A percentile compares a stretch with the other conserved stretches of the same genome.
phyloP scores from a whole-genome alignment of 2,113 vertebrate genomes.

The Thomomys bottae region DNA sequence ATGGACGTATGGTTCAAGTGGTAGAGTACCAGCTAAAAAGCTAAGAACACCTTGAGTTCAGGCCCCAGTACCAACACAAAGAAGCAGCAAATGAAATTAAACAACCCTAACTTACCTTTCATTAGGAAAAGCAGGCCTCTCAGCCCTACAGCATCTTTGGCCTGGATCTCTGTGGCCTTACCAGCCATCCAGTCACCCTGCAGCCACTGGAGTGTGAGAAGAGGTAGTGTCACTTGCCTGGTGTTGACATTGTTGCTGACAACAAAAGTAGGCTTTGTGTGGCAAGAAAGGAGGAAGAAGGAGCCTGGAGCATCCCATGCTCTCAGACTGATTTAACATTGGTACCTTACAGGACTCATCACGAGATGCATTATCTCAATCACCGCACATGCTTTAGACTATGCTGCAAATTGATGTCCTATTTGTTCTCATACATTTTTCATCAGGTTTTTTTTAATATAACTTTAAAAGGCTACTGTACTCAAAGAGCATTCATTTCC shows the following conservation, averaged over 20 bases:
- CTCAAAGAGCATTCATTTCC: constrained; percentile 70
- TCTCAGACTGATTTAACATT: background rate
- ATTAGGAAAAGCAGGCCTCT: background rate
- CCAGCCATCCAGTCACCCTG: accelerated
- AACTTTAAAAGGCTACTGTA: constrained; percentile 60
- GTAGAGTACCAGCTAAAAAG: background rate
- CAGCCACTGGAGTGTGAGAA: background rate
- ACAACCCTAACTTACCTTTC: background rate
- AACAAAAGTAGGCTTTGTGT: background rate
- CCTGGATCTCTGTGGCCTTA: background rate
- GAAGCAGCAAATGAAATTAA: too few species aligned
- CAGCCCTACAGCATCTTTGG: background rate
- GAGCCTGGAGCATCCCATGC: background rate
- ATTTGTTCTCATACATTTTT: constrained; percentile 52
- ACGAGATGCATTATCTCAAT: background rate
- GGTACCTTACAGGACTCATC: background rate
- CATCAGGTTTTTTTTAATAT: constrained; percentile 31
- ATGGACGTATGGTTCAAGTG: too few species aligned
- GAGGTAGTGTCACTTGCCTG: background rate
- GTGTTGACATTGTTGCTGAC: background rate
- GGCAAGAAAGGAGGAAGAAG: background rate
- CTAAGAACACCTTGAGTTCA: too few species aligned
- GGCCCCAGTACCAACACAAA: too few species aligned
- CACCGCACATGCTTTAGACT: background rate
- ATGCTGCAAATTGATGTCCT: constrained; percentile 21